These are phyloP conservation scores for Ammospiza nelsoni DNA, from an alignment of 2,113 vertebrate species.

Conservation along the genomic window DNA sequence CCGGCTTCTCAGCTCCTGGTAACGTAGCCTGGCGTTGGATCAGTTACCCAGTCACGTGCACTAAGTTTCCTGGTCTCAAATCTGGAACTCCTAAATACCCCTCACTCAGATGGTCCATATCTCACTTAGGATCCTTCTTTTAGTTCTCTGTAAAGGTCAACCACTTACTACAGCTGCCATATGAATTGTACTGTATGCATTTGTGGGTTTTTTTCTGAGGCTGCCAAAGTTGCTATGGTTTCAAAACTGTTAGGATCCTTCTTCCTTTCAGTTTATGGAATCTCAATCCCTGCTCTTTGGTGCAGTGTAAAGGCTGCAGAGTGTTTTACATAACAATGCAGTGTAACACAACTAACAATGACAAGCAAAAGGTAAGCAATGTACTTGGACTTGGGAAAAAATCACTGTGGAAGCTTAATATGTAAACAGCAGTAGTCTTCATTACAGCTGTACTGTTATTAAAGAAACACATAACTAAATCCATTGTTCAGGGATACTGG, in stretches of 20 bases:
- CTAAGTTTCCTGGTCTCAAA: neutral
- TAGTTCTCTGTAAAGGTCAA: neutral
- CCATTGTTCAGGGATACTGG: neutral
- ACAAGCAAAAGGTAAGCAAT: neutral
- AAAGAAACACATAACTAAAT: neutral
- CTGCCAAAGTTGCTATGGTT: neutral
- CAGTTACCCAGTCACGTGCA: neutral
- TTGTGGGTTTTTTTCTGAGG: accelerated
- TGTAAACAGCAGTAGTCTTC: neutral
- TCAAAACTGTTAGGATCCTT: neutral
- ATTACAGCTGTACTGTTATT: neutral
- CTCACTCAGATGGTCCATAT: neutral
- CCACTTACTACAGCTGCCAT: neutral
- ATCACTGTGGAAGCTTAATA: neutral
- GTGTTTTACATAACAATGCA: neutral
- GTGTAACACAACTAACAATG: neutral
- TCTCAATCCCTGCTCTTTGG: neutral
- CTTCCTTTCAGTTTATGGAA: neutral
- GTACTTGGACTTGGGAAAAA: neutral
- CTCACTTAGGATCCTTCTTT: neutral
- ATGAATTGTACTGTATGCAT: neutral
- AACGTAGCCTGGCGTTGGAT: neutral
- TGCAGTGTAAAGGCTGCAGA: neutral
- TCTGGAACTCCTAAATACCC: neutral
- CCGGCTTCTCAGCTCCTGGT: neutral